Evolutionary conservation across 2,797 vertebrate species (phyloP).

Genomic region (Sebastes kiyomatsui): DNA sequence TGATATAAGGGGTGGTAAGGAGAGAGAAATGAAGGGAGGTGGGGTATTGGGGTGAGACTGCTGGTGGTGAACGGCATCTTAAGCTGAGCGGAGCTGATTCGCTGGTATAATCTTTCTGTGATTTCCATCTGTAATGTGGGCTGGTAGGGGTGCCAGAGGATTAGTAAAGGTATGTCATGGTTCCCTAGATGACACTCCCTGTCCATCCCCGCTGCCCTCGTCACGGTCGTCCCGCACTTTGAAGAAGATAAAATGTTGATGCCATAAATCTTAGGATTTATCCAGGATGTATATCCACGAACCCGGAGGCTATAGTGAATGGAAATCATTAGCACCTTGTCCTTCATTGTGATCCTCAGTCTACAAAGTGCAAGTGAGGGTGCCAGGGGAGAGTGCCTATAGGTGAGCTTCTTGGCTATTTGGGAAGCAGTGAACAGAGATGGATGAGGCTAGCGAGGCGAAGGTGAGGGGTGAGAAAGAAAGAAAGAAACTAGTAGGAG

Average conservation of each 20-base stretch:
- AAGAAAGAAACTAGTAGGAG: slow-evolving; percentile 12
- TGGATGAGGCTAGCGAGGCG: slow-evolving; percentile 47
- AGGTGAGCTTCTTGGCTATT: slow-evolving; percentile 36
- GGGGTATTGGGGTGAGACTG: slow-evolving; percentile 14
- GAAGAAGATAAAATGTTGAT: slow-evolving; percentile 48
- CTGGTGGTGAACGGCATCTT: slow-evolving; percentile 44
- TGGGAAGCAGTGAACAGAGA: slow-evolving; percentile 43
- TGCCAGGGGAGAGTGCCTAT: slow-evolving; percentile 26
- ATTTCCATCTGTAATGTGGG: slow-evolving; percentile 67
- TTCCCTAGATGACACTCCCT: slow-evolving; percentile 12
- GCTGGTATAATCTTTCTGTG: slow-evolving; percentile 59
- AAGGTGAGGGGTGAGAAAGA: slow-evolving; percentile 51
- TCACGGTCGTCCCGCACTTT: not conserved
- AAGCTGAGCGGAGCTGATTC: slow-evolving; percentile 54
- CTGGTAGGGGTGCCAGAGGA: slow-evolving; percentile 50
- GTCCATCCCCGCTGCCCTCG: slow-evolving; percentile 7
- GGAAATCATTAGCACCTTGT: slow-evolving; percentile 61
- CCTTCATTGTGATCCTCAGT: slow-evolving; percentile 58
- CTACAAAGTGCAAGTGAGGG: slow-evolving; percentile 49
- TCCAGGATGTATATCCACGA: slow-evolving; percentile 15
- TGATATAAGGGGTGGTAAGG: slow-evolving; percentile 37
- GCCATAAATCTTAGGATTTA: slow-evolving; percentile 57
- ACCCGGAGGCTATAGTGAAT: slow-evolving; percentile 41
- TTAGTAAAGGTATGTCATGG: slow-evolving; percentile 47
- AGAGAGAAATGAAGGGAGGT: slow-evolving; percentile 25